phyloP scores from a whole-genome alignment of 2,797 vertebrate genomes.

The Podargus strigoides region DNA sequence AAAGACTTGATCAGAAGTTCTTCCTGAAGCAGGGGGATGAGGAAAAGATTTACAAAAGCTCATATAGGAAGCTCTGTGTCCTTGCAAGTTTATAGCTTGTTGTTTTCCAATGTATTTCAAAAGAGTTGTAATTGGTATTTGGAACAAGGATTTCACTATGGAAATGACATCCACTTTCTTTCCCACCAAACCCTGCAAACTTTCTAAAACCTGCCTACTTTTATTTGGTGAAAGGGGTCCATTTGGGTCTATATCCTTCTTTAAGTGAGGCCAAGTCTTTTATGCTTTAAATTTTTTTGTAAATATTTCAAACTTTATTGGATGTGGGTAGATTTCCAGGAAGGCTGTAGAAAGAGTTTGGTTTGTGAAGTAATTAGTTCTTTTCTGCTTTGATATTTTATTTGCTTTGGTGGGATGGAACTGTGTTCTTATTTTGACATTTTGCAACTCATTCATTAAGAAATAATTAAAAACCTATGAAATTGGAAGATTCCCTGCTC shows the following conservation, averaged over 20 bases:
- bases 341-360: background rate
- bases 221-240: background rate
- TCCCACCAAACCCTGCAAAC: background rate
- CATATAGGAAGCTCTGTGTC: background rate
- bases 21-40: background rate
- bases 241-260: background rate
- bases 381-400: background rate
- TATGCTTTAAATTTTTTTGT: background rate
- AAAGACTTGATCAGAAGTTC: background rate
- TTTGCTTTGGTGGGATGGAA: background rate
- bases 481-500: background rate
- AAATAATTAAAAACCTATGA: background rate
- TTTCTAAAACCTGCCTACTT: background rate
- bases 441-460: background rate
- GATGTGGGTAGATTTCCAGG: background rate
- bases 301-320: background rate
- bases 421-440: background rate
- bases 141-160: background rate
- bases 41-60: background rate
- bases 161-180: background rate
- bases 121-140: background rate
- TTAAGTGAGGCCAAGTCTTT: background rate
- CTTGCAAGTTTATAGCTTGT: accelerated
- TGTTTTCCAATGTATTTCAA: background rate
- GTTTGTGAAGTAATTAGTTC: background rate